Evolutionary conservation across 1,140 invertebrate genomes (phyloP), one percentile per base, ranked within the genome.

Genomic region (Ylistrum balloti): DNA sequence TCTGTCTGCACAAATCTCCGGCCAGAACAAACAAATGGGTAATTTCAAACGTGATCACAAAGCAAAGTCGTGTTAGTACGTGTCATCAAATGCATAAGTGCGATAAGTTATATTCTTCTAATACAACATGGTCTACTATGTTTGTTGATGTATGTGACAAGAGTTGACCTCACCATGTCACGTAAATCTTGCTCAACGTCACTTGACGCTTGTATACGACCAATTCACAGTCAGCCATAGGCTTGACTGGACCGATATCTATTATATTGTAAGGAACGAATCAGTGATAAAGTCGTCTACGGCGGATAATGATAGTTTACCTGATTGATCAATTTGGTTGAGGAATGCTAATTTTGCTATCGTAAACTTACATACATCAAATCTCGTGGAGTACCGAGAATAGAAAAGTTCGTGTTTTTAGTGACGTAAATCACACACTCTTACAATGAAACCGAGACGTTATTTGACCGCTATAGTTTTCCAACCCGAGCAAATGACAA

Each of bases 201-300:
- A 74, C 56, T 74, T 74, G 56, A 74, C 56, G 56, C 56, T 74
- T 74, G 56, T 74, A 28, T 74, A 74, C 56, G 56, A 74, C 56
- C 56, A 74, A 74, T 74, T 74, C 56, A 28, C 56, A 74, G 56
- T 74, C 56, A 11, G 56, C 22, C 56, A 74, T 74, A 28, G 56
- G 56, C n/a, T 74, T 74, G 56, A 74, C 56, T 74, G 56, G 56
- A 7, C 56, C 56, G 22, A n/a, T 28, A 28, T 74, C 56, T 74
- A 74, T 74, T 74, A 74, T 74, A 28, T n/a, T 74, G 56, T 74
- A 28, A 74, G 56, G 56, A 74, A 74, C n/a, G 56, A 28, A 28
- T 28, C 5, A 0, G 56, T 74, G 56, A 74, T 74, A 74, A 74
- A 74, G 56, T 74, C 28, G 56, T 74, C 56, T 74, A 74, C 56